These are phyloP conservation scores for Synanthedon andrenaeformis DNA, from an alignment of 2,888 invertebrate genomes.

Conservation along the genomic window DNA sequence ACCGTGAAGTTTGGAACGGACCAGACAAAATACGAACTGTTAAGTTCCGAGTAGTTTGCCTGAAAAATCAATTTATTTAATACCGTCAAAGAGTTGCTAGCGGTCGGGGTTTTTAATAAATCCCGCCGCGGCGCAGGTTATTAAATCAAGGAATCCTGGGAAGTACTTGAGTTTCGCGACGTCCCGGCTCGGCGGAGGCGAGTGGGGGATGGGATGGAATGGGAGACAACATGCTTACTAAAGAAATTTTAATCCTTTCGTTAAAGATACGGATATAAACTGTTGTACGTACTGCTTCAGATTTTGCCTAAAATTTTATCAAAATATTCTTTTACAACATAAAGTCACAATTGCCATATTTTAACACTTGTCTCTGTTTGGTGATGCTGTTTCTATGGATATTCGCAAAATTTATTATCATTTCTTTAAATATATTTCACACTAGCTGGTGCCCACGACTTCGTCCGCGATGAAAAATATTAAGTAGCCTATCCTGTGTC, in stretches of 20 bases:
- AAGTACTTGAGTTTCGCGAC: slow-evolving; percentile 1
- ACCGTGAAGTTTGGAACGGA: background rate
- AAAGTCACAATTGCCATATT: too few species aligned
- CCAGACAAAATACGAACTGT: background rate
- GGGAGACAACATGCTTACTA: background rate
- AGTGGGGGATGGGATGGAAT: background rate
- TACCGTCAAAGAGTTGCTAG: slow-evolving; percentile 6
- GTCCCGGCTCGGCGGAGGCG: slow-evolving; percentile 1
- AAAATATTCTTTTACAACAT: too few species aligned
- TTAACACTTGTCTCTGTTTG: too few species aligned
- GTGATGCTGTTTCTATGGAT: too few species aligned
- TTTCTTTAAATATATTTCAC: too few species aligned
- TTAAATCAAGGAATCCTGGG: slow-evolving; percentile 27
- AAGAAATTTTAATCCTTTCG: background rate
- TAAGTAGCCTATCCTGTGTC: too few species aligned
- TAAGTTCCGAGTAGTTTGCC: background rate
- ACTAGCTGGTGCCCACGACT: too few species aligned
- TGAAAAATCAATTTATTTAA: slow-evolving; percentile 3
- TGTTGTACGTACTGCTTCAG: too few species aligned
- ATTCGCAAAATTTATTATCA: too few species aligned
- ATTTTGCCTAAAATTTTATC: too few species aligned
- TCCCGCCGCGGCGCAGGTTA: slow-evolving; percentile 20
- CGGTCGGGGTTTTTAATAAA: slow-evolving; percentile 17
- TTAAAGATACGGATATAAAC: slow-evolving; percentile 1
- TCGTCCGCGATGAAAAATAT: too few species aligned